Base-by-base conservation (phyloP, 2,113 vertebrate genomes). In the Athene noctua region DNA sequence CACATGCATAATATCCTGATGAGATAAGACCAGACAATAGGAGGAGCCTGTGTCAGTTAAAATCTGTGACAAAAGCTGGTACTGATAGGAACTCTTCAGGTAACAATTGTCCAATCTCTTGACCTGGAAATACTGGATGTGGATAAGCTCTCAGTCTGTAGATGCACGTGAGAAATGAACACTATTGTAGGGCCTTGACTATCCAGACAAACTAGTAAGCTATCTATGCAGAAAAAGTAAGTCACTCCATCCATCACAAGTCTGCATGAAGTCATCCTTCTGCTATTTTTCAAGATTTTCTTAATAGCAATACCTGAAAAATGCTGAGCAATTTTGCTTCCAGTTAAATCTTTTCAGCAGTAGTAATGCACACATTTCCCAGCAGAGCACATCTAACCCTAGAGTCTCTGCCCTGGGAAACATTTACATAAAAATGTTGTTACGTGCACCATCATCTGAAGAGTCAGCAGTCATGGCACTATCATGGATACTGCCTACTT, bases 371-470 rank as follows among this genome's bases (percentile, higher is more conserved):
- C 12, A 9, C 6, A 20, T 91, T 91, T 83, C n/a, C n/a, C 26
- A 66, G 27, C 27, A 44, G 25, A 51, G 46, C 47, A 66, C 10
- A 21, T 47, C 55, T 52, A 66, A 49, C 8, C 30, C 15, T 38
- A n/a, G 17, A 42, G 26, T 30, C 22, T 75, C 52, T 72, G 38
- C 44, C 51, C 27, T 21, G 10, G 26, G 71, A 94, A 80, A 47
- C 1, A 16, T 34, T 57, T 66, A 40, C 0, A 1, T 66, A 19
- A 88, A 86, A 71, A 71, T 3, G 1, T 40, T 68, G 14, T 40
- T 38, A 17, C 4, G 6, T 44, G 34, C 44, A 57, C 16, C 10
- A 36, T 44, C 72, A 67, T 22, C 67, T 58, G 44, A 88, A 88
- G 38, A 52, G 32, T 74, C 68, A 80, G 29, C 30, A 86, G 19